phyloP scores from a whole-genome alignment of 1,140 invertebrate species.

The Brachionus calyciflorus region DNA sequence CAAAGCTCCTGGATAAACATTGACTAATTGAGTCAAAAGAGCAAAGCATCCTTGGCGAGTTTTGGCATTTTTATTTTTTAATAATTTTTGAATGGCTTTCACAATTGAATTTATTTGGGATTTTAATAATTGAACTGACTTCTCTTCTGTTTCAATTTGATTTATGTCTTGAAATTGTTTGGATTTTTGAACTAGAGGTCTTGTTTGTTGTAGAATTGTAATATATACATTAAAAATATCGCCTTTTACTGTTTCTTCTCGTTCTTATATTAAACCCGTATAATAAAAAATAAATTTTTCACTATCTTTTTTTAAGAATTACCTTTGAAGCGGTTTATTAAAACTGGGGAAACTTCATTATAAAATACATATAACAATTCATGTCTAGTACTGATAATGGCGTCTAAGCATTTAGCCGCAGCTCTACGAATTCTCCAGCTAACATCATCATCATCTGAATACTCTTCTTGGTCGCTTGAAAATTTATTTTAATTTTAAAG shows the following conservation, averaged over 20 bases:
- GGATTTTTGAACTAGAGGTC: conserved; percentile 59
- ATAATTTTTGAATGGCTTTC: conserved; percentile 79
- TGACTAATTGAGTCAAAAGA: conserved; percentile 81
- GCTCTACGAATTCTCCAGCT: conserved; percentile 94
- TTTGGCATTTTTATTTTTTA: conserved; percentile 90
- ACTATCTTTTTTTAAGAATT: too few relatives aligned
- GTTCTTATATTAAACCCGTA: conserved; percentile 65
- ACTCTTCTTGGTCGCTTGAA: conserved; percentile 79
- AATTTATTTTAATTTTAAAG: conserved; percentile 53
- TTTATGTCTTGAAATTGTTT: conserved; percentile 16
- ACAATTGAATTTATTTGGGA: conserved; percentile 72
- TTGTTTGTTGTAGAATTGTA: conserved; percentile 82
- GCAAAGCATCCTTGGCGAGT: conserved; percentile 85
- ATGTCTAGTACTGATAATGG: conserved; percentile 83
- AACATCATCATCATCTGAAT: conserved; percentile 98
- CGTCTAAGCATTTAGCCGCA: conserved; percentile 93
- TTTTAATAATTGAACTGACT: conserved; percentile 53
- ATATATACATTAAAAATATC: conserved; percentile 96
- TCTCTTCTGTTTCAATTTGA: neutral
- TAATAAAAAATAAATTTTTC: conserved; percentile 46
- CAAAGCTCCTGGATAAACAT: conserved; percentile 81
- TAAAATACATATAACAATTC: conserved; percentile 82
- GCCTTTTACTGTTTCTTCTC: conserved; percentile 97
- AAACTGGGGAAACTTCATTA: conserved; percentile 76
- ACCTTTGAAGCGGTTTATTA: conserved; percentile 90